Evolutionary conservation across 2,888 invertebrate species (phyloP).

Genomic region (Orchestes rusci): DNA sequence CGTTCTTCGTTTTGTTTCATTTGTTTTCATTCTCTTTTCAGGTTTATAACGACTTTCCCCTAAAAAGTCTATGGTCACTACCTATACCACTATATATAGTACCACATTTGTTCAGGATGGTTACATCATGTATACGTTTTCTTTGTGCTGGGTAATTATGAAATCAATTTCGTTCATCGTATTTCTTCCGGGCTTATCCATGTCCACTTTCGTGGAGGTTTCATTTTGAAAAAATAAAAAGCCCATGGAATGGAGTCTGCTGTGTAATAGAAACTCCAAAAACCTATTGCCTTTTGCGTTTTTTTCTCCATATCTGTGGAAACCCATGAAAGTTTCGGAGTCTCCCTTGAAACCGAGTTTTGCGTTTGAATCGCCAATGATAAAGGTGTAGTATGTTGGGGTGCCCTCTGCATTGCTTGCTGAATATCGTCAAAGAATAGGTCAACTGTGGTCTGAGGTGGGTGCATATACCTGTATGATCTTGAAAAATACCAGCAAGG

Average conservation of each 20-base stretch:
- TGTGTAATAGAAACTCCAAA: neutral
- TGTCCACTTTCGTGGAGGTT: neutral
- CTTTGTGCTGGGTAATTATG: neutral
- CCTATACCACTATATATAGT: no score
- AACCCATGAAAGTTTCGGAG: neutral
- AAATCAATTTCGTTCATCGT: slow-evolving; percentile 2
- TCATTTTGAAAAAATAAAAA: neutral
- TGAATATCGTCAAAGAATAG: neutral
- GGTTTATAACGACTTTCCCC: no score
- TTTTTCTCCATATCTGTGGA: slow-evolving; percentile 1
- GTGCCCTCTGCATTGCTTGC: neutral
- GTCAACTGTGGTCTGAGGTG: neutral
- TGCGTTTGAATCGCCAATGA: neutral
- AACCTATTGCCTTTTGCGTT: neutral
- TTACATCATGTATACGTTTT: neutral
- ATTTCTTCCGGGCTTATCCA: neutral
- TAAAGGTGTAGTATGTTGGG: neutral
- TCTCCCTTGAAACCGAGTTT: neutral
- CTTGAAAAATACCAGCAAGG: neutral
- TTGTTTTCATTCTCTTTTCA: no score
- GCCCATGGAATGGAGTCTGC: neutral
- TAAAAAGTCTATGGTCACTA: no score
- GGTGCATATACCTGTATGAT: slow-evolving; percentile 2
- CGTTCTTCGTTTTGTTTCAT: no score
- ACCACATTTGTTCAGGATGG: slow-evolving; percentile 3